Conservation (phyloP, 2,888 invertebrate genomes). For the Acrocera orbiculus region DNA sequence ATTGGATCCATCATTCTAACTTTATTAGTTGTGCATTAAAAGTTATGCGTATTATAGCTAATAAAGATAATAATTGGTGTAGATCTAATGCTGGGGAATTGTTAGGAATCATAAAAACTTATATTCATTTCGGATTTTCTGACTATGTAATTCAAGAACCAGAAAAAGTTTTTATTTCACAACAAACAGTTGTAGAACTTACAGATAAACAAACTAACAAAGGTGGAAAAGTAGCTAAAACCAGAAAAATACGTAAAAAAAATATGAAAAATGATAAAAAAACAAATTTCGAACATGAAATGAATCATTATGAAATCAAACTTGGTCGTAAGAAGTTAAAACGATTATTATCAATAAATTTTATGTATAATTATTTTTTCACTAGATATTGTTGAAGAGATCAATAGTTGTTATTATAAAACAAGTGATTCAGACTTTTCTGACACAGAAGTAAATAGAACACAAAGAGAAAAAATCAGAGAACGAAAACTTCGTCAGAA, state of each 20-base stretch:
- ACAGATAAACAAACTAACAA: conserved; percentile 23
- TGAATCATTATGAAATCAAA: conserved; percentile 9
- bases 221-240: conserved; percentile 41
- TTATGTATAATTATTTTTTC: background rate
- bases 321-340: conserved; percentile 12
- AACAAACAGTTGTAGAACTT: conserved; percentile 38
- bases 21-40: conserved; percentile 15
- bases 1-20: conserved; percentile 9
- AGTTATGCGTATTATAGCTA: conserved; percentile 19
- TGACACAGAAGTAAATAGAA: conserved; percentile 35
- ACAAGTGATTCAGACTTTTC: conserved; percentile 54
- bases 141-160: conserved; percentile 26
- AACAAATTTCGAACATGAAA: conserved; percentile 3
- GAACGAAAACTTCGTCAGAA: conserved; percentile 48
- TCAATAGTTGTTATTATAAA: background rate
- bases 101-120: conserved; percentile 40
- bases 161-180: conserved; percentile 39
- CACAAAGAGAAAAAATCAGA: conserved; percentile 29
- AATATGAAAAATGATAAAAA: conserved; percentile 14
- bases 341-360: background rate
- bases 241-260: conserved; percentile 19
- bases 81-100: conserved; percentile 32
- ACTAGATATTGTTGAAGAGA: background rate
- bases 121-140: conserved; percentile 35
- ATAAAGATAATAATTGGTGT: conserved; percentile 20